A percentile compares a stretch with the other conserved stretches of the same genome.
These are phyloP conservation scores for Hyles euphorbiae DNA, from an alignment of 1,140 invertebrate species.

Conservation along the genomic window DNA sequence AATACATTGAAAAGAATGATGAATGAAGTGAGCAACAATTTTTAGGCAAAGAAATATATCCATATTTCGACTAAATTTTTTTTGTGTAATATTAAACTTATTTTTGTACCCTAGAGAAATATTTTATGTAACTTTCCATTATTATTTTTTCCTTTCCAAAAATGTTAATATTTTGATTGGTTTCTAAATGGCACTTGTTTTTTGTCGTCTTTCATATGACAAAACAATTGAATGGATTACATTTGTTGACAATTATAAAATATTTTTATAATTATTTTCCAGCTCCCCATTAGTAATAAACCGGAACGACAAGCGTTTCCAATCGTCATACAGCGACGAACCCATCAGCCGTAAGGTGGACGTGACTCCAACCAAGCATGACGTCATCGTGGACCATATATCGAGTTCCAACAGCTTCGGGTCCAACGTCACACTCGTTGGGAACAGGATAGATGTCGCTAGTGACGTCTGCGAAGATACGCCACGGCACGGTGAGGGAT, in stretches of 20 bases:
- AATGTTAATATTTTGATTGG: too few species aligned
- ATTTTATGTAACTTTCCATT: too few species aligned
- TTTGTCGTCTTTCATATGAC: too few species aligned
- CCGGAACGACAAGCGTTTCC: slow-evolving; percentile 49
- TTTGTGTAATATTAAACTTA: too few species aligned
- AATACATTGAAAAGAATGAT: not conserved
- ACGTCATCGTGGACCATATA: slow-evolving; percentile 47
- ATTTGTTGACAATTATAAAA: too few species aligned
- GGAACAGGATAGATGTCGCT: slow-evolving; percentile 89
- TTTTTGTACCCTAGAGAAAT: too few species aligned
- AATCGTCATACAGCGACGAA: slow-evolving; percentile 56
- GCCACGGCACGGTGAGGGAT: slow-evolving; percentile 63
- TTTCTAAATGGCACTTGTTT: too few species aligned
- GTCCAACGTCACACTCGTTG: slow-evolving; percentile 85
- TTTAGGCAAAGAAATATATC: too few species aligned
- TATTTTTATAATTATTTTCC: slow-evolving; percentile 6
- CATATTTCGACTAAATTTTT: too few species aligned
- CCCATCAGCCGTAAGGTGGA: slow-evolving; percentile 41
- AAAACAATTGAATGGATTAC: too few species aligned
- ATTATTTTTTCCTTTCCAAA: too few species aligned
- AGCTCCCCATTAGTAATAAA: slow-evolving; percentile 40
- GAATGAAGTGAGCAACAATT: too few species aligned
- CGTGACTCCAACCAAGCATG: slow-evolving; percentile 29
- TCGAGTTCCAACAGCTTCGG: slow-evolving; percentile 83
- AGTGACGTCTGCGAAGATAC: slow-evolving; percentile 39